Conservation (phyloP, 2,888 invertebrate species). For the Amphipoea lucens region DNA sequence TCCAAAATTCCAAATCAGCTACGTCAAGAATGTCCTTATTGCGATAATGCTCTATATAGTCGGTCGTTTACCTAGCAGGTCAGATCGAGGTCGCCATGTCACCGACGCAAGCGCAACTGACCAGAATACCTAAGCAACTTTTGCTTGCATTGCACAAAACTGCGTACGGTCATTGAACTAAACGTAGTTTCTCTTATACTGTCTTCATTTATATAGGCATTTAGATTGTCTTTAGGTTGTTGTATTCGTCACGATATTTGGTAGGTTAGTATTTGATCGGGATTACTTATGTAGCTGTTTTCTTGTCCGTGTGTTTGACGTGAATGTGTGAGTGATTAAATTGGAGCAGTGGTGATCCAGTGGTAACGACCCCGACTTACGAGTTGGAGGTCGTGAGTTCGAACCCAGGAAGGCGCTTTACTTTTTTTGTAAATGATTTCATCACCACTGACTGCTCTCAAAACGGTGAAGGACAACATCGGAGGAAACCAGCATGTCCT, state of each 20-base stretch:
- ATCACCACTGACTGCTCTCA: not conserved
- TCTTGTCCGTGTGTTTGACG: not conserved
- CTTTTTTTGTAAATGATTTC: not conserved
- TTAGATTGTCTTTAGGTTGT: conserved; percentile 46
- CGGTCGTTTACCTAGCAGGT: conserved; percentile 80
- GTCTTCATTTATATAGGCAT: conserved; percentile 53
- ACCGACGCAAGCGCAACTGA: conserved; percentile 73
- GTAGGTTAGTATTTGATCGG: not conserved
- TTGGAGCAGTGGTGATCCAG: not conserved
- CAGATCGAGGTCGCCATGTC: conserved; percentile 79
- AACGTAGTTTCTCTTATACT: conserved; percentile 64
- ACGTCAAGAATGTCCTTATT: conserved; percentile 66
- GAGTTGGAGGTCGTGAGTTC: not conserved
- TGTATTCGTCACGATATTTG: conserved; percentile 17
- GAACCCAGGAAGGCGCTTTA: not conserved
- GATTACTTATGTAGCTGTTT: not conserved
- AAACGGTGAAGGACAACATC: not conserved
- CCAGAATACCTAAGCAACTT: conserved; percentile 81
- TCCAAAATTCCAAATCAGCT: conserved; percentile 43
- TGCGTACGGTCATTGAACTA: conserved; percentile 77
- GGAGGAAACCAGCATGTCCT: not conserved
- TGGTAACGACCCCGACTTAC: not conserved
- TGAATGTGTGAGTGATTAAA: not conserved
- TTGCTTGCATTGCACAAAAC: conserved; percentile 81
- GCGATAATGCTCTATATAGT: conserved; percentile 69